Conservation (phyloP, 2,888 invertebrate genomes). For the Torymus auratus region DNA sequence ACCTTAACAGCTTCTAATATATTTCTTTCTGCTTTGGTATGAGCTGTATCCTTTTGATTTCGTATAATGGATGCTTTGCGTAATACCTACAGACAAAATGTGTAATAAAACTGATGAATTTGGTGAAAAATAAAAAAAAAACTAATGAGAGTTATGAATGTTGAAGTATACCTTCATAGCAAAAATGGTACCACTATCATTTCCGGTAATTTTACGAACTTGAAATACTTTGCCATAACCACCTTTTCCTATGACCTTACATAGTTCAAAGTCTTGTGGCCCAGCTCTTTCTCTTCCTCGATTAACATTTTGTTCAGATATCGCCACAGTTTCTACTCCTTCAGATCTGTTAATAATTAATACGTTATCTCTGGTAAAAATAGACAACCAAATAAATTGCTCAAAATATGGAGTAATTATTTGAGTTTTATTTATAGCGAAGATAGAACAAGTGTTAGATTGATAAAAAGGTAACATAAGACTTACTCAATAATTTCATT, state of each 20-base stretch:
- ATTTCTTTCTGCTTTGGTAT: conserved; percentile 87
- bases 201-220: conserved; percentile 82
- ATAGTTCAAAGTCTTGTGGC: conserved; percentile 87
- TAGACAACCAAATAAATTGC: too few species aligned
- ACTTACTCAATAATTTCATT: conserved; percentile 89
- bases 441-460: too few species aligned
- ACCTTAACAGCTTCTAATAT: conserved; percentile 84
- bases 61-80: conserved; percentile 85
- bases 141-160: not conserved
- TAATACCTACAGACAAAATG: conserved; percentile 75
- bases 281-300: conserved; percentile 91
- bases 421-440: too few species aligned
- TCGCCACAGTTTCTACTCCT: conserved; percentile 83
- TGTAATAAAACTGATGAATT: not conserved
- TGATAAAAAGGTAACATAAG: too few species aligned
- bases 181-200: conserved; percentile 83
- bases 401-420: too few species aligned
- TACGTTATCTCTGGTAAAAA: too few species aligned
- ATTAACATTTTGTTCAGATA: conserved; percentile 88
- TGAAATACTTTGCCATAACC: conserved; percentile 87
- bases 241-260: conserved; percentile 85
- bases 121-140: conserved; percentile 6
- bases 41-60: conserved; percentile 88
- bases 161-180: conserved; percentile 83
- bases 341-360: conserved; percentile 72